Conservation (phyloP, 2,113 vertebrate species). For the Columba janthina region DNA sequence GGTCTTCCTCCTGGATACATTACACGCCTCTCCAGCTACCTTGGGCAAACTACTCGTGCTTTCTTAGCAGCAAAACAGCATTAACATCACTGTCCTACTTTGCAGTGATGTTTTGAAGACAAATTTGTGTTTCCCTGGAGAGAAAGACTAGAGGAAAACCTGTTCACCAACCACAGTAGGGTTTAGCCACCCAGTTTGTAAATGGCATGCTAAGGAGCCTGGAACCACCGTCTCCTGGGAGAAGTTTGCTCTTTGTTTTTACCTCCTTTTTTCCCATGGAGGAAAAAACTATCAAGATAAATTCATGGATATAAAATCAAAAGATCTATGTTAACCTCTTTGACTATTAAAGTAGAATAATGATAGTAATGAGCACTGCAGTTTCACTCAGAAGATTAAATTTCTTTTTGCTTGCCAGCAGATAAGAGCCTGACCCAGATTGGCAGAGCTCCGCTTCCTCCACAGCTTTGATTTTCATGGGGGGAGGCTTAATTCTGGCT, state of each 20-base stretch:
- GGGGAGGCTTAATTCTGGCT: neutral
- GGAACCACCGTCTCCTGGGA: neutral
- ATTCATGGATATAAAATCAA: constrained; percentile 36
- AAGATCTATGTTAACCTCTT: constrained; percentile 33
- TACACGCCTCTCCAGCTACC: neutral
- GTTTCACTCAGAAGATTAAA: constrained; percentile 20
- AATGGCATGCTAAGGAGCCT: neutral
- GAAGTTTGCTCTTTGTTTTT: neutral
- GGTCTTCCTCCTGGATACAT: neutral
- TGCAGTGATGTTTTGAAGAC: constrained; percentile 8
- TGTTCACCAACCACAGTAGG: neutral
- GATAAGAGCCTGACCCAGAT: constrained; percentile 59
- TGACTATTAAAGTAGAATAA: constrained; percentile 25
- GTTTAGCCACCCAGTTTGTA: neutral
- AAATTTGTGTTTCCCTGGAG: neutral
- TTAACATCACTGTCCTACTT: neutral
- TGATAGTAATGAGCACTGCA: constrained; percentile 26
- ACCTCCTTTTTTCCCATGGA: neutral
- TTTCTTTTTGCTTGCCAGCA: constrained; percentile 22
- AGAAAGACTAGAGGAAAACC: neutral
- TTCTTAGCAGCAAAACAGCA: neutral
- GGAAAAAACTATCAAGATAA: constrained; percentile 8
- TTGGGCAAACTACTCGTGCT: neutral
- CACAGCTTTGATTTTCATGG: neutral
- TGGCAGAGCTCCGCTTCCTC: constrained; percentile 8